Conservation (phyloP, 2,888 invertebrate genomes). For the Xestoiulus laeticollis region DNA sequence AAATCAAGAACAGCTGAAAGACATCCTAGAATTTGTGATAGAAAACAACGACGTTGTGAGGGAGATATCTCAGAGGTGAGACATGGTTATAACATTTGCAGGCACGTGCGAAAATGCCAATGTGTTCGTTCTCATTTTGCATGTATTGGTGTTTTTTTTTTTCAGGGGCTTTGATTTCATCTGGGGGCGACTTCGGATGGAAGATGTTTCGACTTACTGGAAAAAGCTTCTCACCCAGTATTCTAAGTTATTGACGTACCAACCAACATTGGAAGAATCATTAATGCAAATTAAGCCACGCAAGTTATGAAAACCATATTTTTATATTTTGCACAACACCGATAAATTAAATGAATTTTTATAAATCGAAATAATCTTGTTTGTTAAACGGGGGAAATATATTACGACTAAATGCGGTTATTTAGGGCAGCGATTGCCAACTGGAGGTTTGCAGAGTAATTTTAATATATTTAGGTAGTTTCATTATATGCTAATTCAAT, state of each 20-base stretch:
- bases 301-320: too few relatives aligned
- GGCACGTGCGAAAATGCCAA: background rate
- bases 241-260: slow-evolving; percentile 76
- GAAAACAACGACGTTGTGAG: slow-evolving; percentile 77
- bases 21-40: slow-evolving; percentile 78
- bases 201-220: slow-evolving; percentile 90
- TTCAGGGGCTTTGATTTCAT: slow-evolving; percentile 81
- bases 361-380: too few relatives aligned
- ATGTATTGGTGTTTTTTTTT: slow-evolving; percentile 54
- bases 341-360: too few relatives aligned
- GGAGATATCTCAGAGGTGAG: slow-evolving; percentile 76
- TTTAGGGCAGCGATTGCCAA: too few relatives aligned
- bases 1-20: slow-evolving; percentile 63
- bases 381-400: too few relatives aligned
- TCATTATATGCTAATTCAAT: too few relatives aligned
- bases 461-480: too few relatives aligned
- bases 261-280: slow-evolving; percentile 59
- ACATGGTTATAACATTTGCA: slow-evolving; percentile 8
- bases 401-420: too few relatives aligned
- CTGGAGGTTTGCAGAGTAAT: too few relatives aligned
- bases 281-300: background rate
- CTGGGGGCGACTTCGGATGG: slow-evolving; percentile 81
- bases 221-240: slow-evolving; percentile 77
- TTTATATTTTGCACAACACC: too few relatives aligned
- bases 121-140: background rate